phyloP scores from a whole-genome alignment of 1,140 invertebrate genomes.

The Orius laevigatus region DNA sequence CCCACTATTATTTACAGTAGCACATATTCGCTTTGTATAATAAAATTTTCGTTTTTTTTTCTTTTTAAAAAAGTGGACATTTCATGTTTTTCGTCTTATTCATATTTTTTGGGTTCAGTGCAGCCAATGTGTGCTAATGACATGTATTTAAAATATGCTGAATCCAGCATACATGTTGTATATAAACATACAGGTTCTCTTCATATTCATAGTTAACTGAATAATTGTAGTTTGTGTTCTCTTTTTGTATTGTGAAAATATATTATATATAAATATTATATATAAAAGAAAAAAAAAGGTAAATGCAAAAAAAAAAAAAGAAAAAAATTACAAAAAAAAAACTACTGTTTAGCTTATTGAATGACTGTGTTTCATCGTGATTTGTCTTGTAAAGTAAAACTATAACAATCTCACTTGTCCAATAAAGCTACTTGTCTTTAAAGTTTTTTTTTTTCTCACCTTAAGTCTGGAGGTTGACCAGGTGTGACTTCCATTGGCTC shows the following conservation, averaged over 20 bases:
- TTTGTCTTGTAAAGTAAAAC: conserved; percentile 22
- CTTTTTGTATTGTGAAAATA: conserved; percentile 21
- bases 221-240: conserved; percentile 21
- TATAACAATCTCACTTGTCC: conserved; percentile 22
- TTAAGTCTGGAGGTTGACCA: neutral
- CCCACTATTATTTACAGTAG: too few relatives aligned
- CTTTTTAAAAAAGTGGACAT: too few relatives aligned
- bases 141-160: conserved; percentile 11
- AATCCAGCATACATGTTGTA: conserved; percentile 10
- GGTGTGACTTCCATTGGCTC: neutral
- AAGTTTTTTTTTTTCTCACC: conserved; percentile 2
- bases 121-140: conserved; percentile 15
- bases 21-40: too few relatives aligned
- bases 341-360: conserved; percentile 22
- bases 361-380: conserved; percentile 22
- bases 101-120: neutral
- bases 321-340: conserved; percentile 18
- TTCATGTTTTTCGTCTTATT: too few relatives aligned
- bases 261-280: conserved; percentile 12
- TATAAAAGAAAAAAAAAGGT: neutral
- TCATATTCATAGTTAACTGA: conserved; percentile 16
- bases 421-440: conserved; percentile 23
- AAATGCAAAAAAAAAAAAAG: conserved; percentile 14
- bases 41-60: too few relatives aligned
- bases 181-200: conserved; percentile 17